A percentile compares a stretch with the other conserved stretches of the same genome.
phyloP scores from a whole-genome alignment of 2,888 invertebrate species.

The Chromoteleia sp. region DNA sequence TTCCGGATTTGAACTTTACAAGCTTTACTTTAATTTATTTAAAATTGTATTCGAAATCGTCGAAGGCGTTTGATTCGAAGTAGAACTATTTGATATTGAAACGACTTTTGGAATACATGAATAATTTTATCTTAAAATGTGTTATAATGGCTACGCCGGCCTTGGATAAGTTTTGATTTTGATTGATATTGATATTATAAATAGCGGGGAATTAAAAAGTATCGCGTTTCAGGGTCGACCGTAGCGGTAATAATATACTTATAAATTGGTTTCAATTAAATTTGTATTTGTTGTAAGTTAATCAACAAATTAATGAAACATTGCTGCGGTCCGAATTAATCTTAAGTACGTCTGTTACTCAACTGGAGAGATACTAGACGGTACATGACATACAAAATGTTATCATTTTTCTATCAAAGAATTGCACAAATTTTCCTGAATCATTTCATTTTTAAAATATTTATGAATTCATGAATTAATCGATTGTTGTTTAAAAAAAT shows the following conservation, averaged over 20 bases:
- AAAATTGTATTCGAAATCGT: too few relatives aligned
- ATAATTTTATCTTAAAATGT: slow-evolving; percentile 27
- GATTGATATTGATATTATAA: slow-evolving; percentile 52
- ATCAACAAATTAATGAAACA: slow-evolving; percentile 14
- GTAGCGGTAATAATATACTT: slow-evolving; percentile 29
- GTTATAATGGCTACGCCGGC: slow-evolving; percentile 4
- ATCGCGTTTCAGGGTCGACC: slow-evolving; percentile 39
- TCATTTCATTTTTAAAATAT: too few relatives aligned
- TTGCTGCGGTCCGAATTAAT: slow-evolving; percentile 5
- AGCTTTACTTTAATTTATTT: too few relatives aligned
- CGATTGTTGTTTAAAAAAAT: too few relatives aligned
- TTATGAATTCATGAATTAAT: too few relatives aligned
- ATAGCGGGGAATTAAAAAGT: slow-evolving; percentile 41
- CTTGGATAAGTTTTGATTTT: slow-evolving; percentile 44
- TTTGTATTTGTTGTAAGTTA: background rate
- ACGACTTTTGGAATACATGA: slow-evolving; percentile 40
- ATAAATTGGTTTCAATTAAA: slow-evolving; percentile 32
- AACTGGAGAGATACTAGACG: too few relatives aligned
- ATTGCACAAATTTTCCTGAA: too few relatives aligned
- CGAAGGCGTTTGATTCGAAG: too few relatives aligned
- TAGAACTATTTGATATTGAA: slow-evolving; percentile 33
- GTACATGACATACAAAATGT: too few relatives aligned
- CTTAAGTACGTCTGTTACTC: too few relatives aligned
- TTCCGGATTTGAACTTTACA: too few relatives aligned
- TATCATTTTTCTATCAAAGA: too few relatives aligned